Percentiles rank a stretch among this genome's conserved stretches.
Conservation (phyloP, 2,888 invertebrate genomes). For the Agonopterix subpropinquella region DNA sequence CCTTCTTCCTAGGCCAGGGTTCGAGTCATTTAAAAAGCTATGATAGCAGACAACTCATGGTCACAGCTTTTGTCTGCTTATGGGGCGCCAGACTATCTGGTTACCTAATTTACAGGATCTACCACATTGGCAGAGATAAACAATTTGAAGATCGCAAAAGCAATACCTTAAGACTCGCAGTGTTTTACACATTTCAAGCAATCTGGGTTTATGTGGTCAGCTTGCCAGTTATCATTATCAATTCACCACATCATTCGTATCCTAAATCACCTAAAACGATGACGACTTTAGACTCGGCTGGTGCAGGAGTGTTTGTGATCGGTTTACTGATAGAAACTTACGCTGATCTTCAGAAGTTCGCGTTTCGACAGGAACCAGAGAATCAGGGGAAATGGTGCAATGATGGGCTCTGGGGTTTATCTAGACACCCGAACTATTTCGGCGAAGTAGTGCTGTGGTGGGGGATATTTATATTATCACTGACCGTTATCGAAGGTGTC, state of each 20-base stretch:
- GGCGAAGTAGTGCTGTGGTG: constrained; percentile 96
- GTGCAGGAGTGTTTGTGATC: constrained; percentile 88
- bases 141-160: constrained; percentile 92
- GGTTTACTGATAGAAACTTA: constrained; percentile 92
- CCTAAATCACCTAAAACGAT: constrained; percentile 87
- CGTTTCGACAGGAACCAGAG: constrained; percentile 89
- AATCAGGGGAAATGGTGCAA: constrained; percentile 96
- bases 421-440: constrained; percentile 96
- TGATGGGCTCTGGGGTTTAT: constrained; percentile 91
- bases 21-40: constrained; percentile 83
- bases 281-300: constrained; percentile 91
- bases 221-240: constrained; percentile 92
- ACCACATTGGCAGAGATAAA: constrained; percentile 93
- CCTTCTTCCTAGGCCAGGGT: constrained; percentile 90
- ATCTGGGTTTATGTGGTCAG: constrained; percentile 95
- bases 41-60: constrained; percentile 92
- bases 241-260: constrained; percentile 87
- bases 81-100: constrained; percentile 93
- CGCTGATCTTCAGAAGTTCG: constrained; percentile 94
- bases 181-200: constrained; percentile 94
- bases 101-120: constrained; percentile 91
- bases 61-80: constrained; percentile 89
- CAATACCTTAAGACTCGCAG: constrained; percentile 91
- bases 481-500: constrained; percentile 88
- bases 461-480: constrained; percentile 92